phyloP scores from a whole-genome alignment of 2,797 vertebrate genomes.

The Halcyon badia region DNA sequence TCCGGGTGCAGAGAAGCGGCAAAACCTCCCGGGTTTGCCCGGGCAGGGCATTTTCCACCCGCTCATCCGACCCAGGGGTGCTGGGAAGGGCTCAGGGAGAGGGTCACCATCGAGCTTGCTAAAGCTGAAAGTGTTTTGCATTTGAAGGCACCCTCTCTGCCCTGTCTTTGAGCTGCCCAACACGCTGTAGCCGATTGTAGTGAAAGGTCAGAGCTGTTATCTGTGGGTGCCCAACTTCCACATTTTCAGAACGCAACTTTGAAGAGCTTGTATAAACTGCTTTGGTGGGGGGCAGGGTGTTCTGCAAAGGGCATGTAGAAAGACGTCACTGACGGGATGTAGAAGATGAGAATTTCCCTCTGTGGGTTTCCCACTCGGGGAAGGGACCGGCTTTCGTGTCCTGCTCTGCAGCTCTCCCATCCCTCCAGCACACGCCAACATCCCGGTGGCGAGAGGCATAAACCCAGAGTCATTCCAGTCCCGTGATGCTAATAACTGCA shows the following conservation, averaged over 20 bases:
- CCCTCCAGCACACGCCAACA: neutral
- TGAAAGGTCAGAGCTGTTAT: constrained; percentile 44
- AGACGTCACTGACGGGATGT: neutral
- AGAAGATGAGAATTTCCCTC: neutral
- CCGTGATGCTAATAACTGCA: neutral
- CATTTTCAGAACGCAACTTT: constrained; percentile 60
- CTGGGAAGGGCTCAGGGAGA: neutral
- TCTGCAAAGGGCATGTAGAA: neutral
- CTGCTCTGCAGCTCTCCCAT: neutral
- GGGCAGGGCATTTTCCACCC: neutral
- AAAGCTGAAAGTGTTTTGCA: neutral
- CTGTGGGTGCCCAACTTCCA: constrained; percentile 59
- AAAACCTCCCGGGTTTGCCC: too few species aligned
- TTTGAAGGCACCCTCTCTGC: neutral
- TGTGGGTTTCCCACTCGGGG: neutral
- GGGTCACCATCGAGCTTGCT: neutral
- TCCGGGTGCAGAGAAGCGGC: neutral
- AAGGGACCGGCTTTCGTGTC: neutral
- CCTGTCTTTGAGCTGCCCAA: neutral
- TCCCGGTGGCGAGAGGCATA: neutral
- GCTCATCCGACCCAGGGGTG: neutral
- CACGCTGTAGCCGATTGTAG: neutral
- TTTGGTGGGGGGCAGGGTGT: neutral
- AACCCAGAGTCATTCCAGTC: neutral
- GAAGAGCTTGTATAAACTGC: neutral